Conservation (phyloP, 2,113 vertebrate species). For the Monopterus albus region DNA sequence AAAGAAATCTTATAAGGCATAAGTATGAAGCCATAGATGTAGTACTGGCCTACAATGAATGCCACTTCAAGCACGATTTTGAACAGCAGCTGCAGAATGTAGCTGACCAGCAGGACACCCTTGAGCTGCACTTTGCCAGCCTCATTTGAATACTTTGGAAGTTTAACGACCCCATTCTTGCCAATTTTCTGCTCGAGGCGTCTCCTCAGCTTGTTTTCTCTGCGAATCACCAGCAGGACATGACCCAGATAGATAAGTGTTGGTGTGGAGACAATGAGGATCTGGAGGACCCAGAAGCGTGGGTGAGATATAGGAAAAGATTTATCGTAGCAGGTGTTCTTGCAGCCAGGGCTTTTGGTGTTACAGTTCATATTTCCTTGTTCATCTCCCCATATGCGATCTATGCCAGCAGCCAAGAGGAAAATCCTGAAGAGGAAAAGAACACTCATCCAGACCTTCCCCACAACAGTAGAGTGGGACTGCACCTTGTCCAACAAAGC, state of each 20-base stretch:
- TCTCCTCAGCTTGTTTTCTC: slow-evolving; percentile 78
- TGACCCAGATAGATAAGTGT: slow-evolving; percentile 79
- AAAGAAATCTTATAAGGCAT: slow-evolving; percentile 84
- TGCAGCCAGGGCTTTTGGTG: slow-evolving; percentile 66
- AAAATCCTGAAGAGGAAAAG: slow-evolving; percentile 82
- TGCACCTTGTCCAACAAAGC: slow-evolving; percentile 79
- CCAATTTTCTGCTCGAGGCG: slow-evolving; percentile 63
- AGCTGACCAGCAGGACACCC: slow-evolving; percentile 87
- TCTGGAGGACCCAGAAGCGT: slow-evolving; percentile 82
- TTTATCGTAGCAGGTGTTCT: slow-evolving; percentile 72
- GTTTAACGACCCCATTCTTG: slow-evolving; percentile 49
- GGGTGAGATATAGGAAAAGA: slow-evolving; percentile 80
- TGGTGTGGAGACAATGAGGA: slow-evolving; percentile 76
- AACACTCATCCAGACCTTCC: slow-evolving; percentile 81
- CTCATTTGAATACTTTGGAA: slow-evolving; percentile 82
- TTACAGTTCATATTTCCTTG: slow-evolving; percentile 79
- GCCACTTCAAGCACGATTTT: slow-evolving; percentile 90
- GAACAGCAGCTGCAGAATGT: slow-evolving; percentile 87
- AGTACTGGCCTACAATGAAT: slow-evolving; percentile 90
- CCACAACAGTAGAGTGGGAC: slow-evolving; percentile 77
- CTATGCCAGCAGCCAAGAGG: slow-evolving; percentile 74
- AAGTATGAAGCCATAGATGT: slow-evolving; percentile 83
- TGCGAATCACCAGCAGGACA: slow-evolving; percentile 75
- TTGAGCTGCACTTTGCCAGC: slow-evolving; percentile 86
- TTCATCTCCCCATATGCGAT: slow-evolving; percentile 82